A percentile compares a stretch with the other conserved stretches of the same genome.
Evolutionary conservation across 2,888 invertebrate genomes (phyloP).

Genomic region (Crocallis elinguaria): DNA sequence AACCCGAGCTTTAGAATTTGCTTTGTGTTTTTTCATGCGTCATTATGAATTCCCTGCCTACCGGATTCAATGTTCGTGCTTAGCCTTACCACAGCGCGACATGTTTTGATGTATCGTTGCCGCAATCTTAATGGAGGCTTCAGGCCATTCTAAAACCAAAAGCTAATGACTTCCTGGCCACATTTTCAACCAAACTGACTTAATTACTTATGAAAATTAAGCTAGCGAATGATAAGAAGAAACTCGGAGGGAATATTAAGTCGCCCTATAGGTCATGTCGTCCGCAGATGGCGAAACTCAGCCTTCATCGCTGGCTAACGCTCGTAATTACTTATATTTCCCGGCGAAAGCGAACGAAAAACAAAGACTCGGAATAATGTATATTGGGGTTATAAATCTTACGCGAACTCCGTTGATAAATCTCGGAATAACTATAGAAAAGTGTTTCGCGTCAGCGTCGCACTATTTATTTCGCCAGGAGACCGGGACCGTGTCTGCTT

Average conservation of each 20-base stretch:
- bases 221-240: conserved; percentile 8
- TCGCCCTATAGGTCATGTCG: conserved; percentile 36
- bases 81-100: conserved; percentile 30
- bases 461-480: conserved; percentile 59
- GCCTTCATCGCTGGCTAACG: conserved; percentile 32
- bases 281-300: conserved; percentile 36
- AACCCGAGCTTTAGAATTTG: conserved; percentile 49
- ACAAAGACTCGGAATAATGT: conserved; percentile 55
- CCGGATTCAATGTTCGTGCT: conserved; percentile 32
- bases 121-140: conserved; percentile 36
- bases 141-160: conserved; percentile 27
- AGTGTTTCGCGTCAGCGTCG: conserved; percentile 59
- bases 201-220: conserved; percentile 23
- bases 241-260: conserved; percentile 24
- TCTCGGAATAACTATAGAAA: conserved; percentile 56
- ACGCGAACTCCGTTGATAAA: conserved; percentile 56
- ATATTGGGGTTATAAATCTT: conserved; percentile 57
- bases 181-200: conserved; percentile 10
- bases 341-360: conserved; percentile 43
- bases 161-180: conserved; percentile 19
- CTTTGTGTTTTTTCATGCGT: conserved; percentile 52
- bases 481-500: conserved; percentile 51
- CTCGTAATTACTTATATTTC: conserved; percentile 39
- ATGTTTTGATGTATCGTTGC: conserved; percentile 37
- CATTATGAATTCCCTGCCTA: conserved; percentile 44